phyloP scores from a whole-genome alignment of 2,888 invertebrate genomes.

The Scrobipalpa atriplicella region DNA sequence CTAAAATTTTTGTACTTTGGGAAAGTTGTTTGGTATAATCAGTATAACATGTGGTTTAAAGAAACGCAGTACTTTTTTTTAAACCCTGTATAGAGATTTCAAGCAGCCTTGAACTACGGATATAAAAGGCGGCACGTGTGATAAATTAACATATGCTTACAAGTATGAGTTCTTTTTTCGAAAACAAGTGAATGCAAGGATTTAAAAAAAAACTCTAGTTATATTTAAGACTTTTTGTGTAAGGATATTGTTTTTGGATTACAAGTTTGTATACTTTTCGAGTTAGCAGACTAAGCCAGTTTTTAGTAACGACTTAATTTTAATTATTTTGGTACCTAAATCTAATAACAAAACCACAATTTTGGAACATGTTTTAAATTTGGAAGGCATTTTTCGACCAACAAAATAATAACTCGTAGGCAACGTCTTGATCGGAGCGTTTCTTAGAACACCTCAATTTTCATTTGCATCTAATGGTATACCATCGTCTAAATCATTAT shows the following conservation, averaged over 20 bases:
- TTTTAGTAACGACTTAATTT: no score
- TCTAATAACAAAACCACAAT: constrained; percentile 3
- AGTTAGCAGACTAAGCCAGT: no score
- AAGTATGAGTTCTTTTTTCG: background rate
- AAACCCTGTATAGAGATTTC: background rate
- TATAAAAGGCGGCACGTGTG: constrained; percentile 16
- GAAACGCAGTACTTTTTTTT: background rate
- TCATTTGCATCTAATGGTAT: constrained; percentile 34
- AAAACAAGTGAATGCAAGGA: background rate
- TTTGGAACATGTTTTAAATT: constrained; percentile 16
- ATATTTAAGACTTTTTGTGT: no score
- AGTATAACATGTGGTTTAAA: no score
- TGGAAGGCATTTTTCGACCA: constrained; percentile 20
- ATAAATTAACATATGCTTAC: background rate
- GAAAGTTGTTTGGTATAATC: no score
- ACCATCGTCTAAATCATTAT: background rate
- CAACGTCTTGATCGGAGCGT: constrained; percentile 62
- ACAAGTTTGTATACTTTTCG: no score
- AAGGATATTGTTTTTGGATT: no score
- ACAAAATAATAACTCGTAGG: constrained; percentile 50
- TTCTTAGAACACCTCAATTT: constrained; percentile 63
- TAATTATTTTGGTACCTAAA: background rate
- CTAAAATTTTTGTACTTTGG: no score
- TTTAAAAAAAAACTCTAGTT: background rate
- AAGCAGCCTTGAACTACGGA: constrained; percentile 18